Percentiles rank a stretch among this genome's conserved stretches.
Conservation (phyloP, 1,140 invertebrate species). For the Gryon sp. region DNA sequence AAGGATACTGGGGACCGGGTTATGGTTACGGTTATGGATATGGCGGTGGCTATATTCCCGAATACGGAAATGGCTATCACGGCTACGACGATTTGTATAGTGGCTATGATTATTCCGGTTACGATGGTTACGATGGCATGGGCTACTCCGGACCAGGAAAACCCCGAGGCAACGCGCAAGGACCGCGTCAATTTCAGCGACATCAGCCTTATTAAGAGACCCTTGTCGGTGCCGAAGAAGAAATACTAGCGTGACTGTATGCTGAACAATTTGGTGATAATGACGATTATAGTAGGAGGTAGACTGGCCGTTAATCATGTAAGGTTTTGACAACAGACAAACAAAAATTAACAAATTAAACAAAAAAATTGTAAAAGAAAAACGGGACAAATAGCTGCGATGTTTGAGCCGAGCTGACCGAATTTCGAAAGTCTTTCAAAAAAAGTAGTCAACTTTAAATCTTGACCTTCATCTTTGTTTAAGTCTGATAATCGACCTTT, state of each 20-base stretch:
- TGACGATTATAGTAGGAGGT: conserved; percentile 68
- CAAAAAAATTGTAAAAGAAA: too few species aligned
- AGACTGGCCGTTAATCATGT: conserved; percentile 66
- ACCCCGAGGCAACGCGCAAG: conserved; percentile 76
- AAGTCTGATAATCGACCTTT: too few species aligned
- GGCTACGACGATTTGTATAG: conserved; percentile 76
- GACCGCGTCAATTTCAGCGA: conserved; percentile 78
- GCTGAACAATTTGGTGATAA: conserved; percentile 69
- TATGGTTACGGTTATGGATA: conserved; percentile 78
- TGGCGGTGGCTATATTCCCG: conserved; percentile 78
- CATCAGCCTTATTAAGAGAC: conserved; percentile 79
- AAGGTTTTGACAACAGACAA: conserved; percentile 53
- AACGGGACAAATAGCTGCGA: too few species aligned
- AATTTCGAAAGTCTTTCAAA: too few species aligned
- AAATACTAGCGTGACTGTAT: conserved; percentile 57
- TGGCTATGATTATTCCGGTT: conserved; percentile 75
- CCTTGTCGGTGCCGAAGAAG: background rate
- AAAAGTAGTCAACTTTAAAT: too few species aligned
- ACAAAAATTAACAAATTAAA: too few species aligned
- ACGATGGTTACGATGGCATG: conserved; percentile 76
- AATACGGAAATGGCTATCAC: conserved; percentile 76
- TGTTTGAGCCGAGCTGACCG: too few species aligned
- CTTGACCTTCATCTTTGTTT: too few species aligned
- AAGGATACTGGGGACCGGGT: conserved; percentile 77
- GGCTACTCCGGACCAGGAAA: conserved; percentile 73